These are phyloP conservation scores for Acanthopleura granulata DNA, from an alignment of 2,888 invertebrate genomes.

Conservation along the genomic window DNA sequence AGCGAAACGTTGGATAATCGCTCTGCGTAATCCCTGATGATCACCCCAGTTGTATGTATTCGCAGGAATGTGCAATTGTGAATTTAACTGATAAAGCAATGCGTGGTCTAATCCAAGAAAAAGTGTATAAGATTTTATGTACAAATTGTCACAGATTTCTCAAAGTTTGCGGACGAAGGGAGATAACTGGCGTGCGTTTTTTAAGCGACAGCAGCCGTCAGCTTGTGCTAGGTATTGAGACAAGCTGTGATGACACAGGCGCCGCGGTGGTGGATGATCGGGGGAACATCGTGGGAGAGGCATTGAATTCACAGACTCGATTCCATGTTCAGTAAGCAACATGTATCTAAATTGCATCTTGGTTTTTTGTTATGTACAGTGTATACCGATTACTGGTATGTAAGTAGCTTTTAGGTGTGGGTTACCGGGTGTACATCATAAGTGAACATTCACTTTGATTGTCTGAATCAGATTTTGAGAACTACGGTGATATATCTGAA, in stretches of 20 bases:
- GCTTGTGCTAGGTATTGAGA: constrained; percentile 89
- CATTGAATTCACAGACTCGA: constrained; percentile 83
- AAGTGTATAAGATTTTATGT: not conserved
- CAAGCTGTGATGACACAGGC: constrained; percentile 98
- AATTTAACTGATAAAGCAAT: not conserved
- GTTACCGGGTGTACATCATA: no score
- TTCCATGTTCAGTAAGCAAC: constrained; percentile 75
- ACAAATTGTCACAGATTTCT: no score
- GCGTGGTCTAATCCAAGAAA: constrained; percentile 6
- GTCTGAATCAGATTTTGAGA: no score
- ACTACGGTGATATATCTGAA: no score
- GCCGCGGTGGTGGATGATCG: constrained; percentile 84
- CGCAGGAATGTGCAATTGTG: no score
- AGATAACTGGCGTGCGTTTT: not conserved
- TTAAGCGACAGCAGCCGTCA: constrained; percentile 9
- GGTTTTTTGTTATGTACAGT: no score
- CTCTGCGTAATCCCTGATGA: no score
- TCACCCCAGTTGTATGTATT: no score
- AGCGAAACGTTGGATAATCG: no score
- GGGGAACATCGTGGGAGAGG: constrained; percentile 84
- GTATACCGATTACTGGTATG: no score
- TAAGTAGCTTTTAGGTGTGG: no score
- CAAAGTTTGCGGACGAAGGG: not conserved
- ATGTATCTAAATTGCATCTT: not conserved
- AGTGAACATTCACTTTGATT: no score